A percentile compares a stretch with the other conserved stretches of the same genome.
phyloP scores from a whole-genome alignment of 92 coral and sea anemone species.

The Montipora capitata region DNA sequence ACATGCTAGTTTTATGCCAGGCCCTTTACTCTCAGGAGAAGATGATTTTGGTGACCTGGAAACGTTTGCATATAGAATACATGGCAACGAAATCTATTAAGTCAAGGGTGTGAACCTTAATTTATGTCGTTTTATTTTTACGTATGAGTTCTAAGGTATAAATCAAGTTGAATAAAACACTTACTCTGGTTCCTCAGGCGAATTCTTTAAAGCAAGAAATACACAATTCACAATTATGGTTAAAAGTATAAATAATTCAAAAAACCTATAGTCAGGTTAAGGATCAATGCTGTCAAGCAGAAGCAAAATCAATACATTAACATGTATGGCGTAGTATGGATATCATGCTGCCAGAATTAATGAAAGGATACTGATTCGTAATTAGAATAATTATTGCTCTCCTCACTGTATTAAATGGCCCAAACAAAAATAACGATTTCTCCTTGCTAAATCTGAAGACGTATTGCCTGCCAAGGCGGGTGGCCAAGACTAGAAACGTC shows the following conservation, averaged over 20 bases:
- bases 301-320: too few species aligned
- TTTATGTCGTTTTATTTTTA: too few species aligned
- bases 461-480: slow-evolving; percentile 92
- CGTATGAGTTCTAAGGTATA: neutral
- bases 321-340: too few species aligned
- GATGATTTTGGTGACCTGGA: too few species aligned
- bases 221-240: slow-evolving; percentile 95
- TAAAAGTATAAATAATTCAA: slow-evolving; percentile 95
- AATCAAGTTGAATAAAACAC: slow-evolving; percentile 32
- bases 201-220: slow-evolving; percentile 91
- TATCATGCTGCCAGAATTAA: neutral
- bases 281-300: slow-evolving; percentile 22
- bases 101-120: neutral
- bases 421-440: slow-evolving; percentile 86
- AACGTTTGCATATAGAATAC: too few species aligned
- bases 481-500: slow-evolving; percentile 95
- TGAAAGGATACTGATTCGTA: slow-evolving; percentile 98
- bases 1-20: too few species aligned
- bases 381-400: slow-evolving; percentile 86
- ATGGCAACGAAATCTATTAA: too few species aligned
- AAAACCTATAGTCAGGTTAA: slow-evolving; percentile 81
- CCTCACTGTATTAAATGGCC: slow-evolving; percentile 87
- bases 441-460: slow-evolving; percentile 97
- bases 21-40: too few species aligned
- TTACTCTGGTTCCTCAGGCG: slow-evolving; percentile 98